Percentiles rank a stretch among this genome's conserved stretches.
Evolutionary conservation across 2,113 vertebrate species (phyloP).

Genomic region (Nibea coibor): DNA sequence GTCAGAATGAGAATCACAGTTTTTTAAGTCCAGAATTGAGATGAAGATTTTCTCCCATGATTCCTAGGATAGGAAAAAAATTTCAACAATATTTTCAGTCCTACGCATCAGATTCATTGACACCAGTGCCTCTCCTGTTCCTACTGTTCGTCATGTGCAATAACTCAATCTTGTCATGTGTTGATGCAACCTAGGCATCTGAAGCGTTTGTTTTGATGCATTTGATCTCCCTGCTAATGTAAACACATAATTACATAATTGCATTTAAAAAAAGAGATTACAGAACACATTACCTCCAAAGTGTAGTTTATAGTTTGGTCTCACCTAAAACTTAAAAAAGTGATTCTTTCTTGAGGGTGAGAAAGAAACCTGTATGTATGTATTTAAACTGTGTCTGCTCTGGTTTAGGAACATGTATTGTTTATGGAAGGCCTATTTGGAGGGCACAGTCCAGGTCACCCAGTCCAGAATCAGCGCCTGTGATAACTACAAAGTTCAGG

Average conservation of each 20-base stretch:
- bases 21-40: too few species aligned
- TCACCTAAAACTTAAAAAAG: neutral
- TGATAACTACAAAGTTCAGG: conserved; percentile 93
- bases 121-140: too few species aligned
- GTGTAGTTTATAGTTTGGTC: neutral
- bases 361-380: too few species aligned
- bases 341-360: neutral
- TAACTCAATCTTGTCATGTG: too few species aligned
- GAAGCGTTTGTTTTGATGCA: neutral
- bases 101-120: too few species aligned
- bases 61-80: too few species aligned
- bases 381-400: neutral
- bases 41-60: too few species aligned
- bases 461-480: conserved; percentile 92
- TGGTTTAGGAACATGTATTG: conserved; percentile 90
- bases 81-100: too few species aligned
- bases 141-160: too few species aligned
- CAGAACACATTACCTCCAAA: too few species aligned
- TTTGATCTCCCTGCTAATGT: neutral
- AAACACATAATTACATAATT: neutral
- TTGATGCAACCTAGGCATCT: neutral
- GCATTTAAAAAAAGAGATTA: neutral
- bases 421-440: conserved; percentile 93
- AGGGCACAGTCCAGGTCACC: conserved; percentile 92
- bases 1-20: too few species aligned